These are phyloP conservation scores for Dipodomys spectabilis DNA, from an alignment of 2,113 vertebrate genomes.

Conservation along the genomic window DNA sequence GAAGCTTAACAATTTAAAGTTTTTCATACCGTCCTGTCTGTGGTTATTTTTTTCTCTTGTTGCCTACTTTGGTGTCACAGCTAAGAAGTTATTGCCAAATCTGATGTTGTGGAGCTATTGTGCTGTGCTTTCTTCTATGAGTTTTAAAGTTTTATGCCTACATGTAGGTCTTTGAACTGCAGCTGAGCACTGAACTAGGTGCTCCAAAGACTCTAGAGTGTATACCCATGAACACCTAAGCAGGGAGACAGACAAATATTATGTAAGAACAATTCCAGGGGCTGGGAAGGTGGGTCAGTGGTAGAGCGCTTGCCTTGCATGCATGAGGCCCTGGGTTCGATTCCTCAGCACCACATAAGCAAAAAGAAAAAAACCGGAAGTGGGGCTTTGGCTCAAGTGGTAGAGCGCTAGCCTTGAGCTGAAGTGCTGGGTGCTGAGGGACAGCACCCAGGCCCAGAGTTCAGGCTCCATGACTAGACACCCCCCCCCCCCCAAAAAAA, in stretches of 20 bases:
- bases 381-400: no score
- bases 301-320: no score
- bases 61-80: not conserved
- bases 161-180: not conserved
- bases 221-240: not conserved
- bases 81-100: not conserved
- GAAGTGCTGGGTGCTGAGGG: no score
- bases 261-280: slow-evolving; percentile 13
- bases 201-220: not conserved
- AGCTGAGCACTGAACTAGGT: not conserved
- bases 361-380: no score
- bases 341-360: no score
- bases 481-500: not conserved
- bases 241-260: slow-evolving; percentile 6
- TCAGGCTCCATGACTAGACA: no score
- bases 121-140: not conserved
- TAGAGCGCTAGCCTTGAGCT: no score
- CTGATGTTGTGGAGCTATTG: not conserved
- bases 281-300: no score
- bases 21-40: not conserved
- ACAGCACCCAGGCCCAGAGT: no score
- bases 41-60: not conserved
- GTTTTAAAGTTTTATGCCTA: not conserved
- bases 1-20: no score
- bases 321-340: no score